These are phyloP conservation scores for Syngnathus floridae DNA, from an alignment of 2,113 vertebrate species.

Conservation along the genomic window DNA sequence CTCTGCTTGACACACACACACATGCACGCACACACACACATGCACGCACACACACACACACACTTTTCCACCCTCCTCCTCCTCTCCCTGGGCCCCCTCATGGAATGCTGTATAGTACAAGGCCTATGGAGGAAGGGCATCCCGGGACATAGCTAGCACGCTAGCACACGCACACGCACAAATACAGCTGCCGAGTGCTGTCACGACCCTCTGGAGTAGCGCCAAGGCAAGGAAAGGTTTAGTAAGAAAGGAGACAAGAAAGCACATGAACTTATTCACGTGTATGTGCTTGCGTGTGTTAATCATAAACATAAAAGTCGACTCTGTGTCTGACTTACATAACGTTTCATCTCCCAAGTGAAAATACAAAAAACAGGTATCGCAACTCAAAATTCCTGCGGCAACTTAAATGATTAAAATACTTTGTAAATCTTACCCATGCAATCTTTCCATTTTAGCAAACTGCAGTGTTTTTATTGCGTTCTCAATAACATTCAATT, in stretches of 20 bases:
- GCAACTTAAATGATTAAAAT: not conserved
- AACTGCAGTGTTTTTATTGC: not conserved
- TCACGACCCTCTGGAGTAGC: slow-evolving; percentile 55
- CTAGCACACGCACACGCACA: slow-evolving; percentile 65
- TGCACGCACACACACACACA: slow-evolving; percentile 10
- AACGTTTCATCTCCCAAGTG: not conserved
- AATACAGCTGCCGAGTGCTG: slow-evolving; percentile 72
- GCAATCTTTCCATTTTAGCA: not conserved
- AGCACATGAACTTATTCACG: slow-evolving; percentile 39
- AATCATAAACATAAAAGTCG: slow-evolving; percentile 37
- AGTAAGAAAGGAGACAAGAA: slow-evolving; percentile 37
- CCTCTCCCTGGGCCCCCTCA: slow-evolving; percentile 58
- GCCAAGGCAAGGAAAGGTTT: slow-evolving; percentile 62
- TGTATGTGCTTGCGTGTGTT: slow-evolving; percentile 34
- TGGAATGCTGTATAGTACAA: slow-evolving; percentile 68
- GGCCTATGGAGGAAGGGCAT: slow-evolving; percentile 70
- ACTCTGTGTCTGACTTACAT: slow-evolving; percentile 9
- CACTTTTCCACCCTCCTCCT: slow-evolving; percentile 46
- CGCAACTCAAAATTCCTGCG: not conserved
- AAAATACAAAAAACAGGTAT: not conserved
- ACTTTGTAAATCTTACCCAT: not conserved
- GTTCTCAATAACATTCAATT: not conserved
- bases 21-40: too few relatives aligned
- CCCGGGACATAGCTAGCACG: slow-evolving; percentile 59
- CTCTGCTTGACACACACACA: slow-evolving; percentile 44